Evolutionary conservation across 2,888 invertebrate species (phyloP).

Genomic region (Alentia gelatinosa): DNA sequence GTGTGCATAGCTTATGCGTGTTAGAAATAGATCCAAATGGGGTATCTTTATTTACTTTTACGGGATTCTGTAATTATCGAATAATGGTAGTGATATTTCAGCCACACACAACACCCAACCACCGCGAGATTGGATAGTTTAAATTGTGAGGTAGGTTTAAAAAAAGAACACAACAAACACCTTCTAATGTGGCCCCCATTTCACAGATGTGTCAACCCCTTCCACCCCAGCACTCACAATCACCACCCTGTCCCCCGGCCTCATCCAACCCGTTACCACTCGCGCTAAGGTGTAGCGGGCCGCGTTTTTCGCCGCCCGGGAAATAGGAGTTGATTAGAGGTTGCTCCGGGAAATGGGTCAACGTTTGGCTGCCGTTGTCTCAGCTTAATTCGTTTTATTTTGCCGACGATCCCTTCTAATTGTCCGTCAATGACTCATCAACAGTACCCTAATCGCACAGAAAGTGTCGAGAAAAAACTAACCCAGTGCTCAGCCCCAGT

Average conservation of each 20-base stretch:
- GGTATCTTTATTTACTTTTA: too few species aligned
- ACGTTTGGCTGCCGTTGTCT: background rate
- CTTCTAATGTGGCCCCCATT: background rate
- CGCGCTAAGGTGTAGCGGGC: background rate
- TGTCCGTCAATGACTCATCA: conserved; percentile 45
- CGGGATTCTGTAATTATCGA: too few species aligned
- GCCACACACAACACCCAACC: background rate
- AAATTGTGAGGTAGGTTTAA: background rate
- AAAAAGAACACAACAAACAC: background rate
- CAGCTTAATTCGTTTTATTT: background rate
- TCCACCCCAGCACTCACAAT: too few species aligned
- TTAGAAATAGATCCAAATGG: too few species aligned
- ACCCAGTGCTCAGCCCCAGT: background rate
- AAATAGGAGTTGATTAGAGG: conserved; percentile 10
- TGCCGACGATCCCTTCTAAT: conserved; percentile 28
- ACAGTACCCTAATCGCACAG: conserved; percentile 12
- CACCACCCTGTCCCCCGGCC: background rate
- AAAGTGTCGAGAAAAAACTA: background rate
- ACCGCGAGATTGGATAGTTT: background rate
- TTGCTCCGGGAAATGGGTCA: conserved; percentile 10
- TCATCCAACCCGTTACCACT: conserved; percentile 8
- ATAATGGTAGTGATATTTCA: background rate
- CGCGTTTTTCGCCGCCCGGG: background rate
- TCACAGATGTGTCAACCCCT: background rate
- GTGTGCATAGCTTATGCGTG: too few species aligned